These are phyloP conservation scores for human (Homo sapiens) DNA, from an alignment of 2,113 vertebrate genomes.

Conservation along the genomic window DNA sequence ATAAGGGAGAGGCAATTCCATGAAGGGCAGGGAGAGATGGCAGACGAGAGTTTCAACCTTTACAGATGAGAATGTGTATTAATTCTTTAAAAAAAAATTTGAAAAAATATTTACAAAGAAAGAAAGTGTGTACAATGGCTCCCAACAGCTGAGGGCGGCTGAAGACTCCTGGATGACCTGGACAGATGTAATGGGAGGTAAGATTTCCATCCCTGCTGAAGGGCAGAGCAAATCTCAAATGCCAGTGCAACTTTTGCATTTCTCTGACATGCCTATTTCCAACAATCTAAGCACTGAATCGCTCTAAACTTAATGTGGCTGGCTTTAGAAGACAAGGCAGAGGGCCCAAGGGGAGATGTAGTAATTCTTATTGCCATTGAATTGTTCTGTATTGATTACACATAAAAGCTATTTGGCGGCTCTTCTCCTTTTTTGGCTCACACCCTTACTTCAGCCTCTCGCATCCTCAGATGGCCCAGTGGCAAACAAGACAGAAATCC, in stretches of 20 bases:
- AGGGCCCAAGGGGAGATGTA: constrained; percentile 53
- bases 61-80: constrained; percentile 74
- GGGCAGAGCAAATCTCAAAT: constrained; percentile 62
- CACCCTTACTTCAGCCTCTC: not conserved
- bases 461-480: not conserved
- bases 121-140: constrained; percentile 56
- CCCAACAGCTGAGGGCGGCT: constrained; percentile 18
- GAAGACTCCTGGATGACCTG: constrained; percentile 45
- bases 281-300: constrained; percentile 60
- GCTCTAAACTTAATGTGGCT: constrained; percentile 66
- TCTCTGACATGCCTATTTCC: constrained; percentile 67
- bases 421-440: not conserved
- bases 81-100: constrained; percentile 72
- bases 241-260: constrained; percentile 60
- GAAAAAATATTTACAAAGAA: constrained; percentile 79
- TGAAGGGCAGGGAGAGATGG: constrained; percentile 79
- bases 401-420: constrained; percentile 60
- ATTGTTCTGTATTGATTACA: constrained; percentile 70
- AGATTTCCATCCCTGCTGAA: constrained; percentile 61
- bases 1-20: constrained; percentile 79
- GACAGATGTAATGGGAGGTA: constrained; percentile 65
- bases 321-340: constrained; percentile 61
- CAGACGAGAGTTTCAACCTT: constrained; percentile 81
- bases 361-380: constrained; percentile 54
- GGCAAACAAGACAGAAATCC: constrained; percentile 38